Conservation (phyloP, 1,140 invertebrate genomes). For the Pararge aegeria region DNA sequence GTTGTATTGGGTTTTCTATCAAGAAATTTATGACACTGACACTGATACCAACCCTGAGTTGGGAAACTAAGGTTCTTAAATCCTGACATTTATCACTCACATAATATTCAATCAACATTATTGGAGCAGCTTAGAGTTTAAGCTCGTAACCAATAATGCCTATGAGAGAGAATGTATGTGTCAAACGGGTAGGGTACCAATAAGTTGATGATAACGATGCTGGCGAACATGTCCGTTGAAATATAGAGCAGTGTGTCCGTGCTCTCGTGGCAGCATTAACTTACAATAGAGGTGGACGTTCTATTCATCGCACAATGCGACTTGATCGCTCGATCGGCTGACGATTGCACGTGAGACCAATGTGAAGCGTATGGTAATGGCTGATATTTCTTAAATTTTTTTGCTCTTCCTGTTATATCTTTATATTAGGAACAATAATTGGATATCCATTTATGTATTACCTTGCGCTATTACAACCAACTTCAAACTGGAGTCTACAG, state of each 20-base stretch:
- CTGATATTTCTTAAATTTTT: constrained; percentile 15
- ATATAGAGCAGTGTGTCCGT: background rate
- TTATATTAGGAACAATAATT: constrained; percentile 10
- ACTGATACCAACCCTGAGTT: no score
- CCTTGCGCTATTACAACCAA: background rate
- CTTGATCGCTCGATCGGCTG: constrained; percentile 49
- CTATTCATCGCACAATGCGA: constrained; percentile 71
- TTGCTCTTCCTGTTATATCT: constrained; percentile 5
- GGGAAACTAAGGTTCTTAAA: no score
- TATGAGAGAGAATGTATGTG: no score
- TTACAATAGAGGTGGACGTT: constrained; percentile 77
- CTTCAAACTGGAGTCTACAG: no score
- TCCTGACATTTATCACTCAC: no score
- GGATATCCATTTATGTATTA: background rate
- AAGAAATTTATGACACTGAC: no score
- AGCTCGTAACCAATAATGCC: no score
- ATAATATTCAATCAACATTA: no score
- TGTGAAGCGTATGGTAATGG: constrained; percentile 51
- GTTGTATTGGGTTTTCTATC: no score
- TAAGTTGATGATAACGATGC: no score
- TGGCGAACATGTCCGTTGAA: background rate
- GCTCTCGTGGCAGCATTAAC: constrained; percentile 52
- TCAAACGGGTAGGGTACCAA: no score
- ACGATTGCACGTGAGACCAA: constrained; percentile 58
- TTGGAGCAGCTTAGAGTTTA: no score